Percentiles rank a stretch among this genome's conserved stretches.
These are phyloP conservation scores for Pseudomyrmex concolor DNA, from an alignment of 1,140 invertebrate species.

Conservation along the genomic window DNA sequence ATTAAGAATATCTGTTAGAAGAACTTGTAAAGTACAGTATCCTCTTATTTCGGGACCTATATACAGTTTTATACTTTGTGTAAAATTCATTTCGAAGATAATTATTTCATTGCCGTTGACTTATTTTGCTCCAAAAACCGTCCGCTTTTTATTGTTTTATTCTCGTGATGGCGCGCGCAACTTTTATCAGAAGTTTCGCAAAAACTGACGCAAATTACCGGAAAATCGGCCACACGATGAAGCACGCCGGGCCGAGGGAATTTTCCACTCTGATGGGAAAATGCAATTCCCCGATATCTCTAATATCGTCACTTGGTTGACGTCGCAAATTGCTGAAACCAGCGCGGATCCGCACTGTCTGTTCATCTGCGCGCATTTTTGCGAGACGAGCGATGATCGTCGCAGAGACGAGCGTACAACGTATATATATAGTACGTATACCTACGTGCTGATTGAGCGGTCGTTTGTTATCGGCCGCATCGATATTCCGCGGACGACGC, in stretches of 20 bases:
- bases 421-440: background rate
- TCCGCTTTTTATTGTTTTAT: background rate
- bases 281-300: conserved; percentile 1
- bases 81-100: background rate
- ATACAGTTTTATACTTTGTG: too few species aligned
- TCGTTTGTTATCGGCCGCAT: conserved; percentile 38
- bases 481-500: background rate
- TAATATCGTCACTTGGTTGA: background rate
- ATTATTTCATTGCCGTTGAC: too few species aligned
- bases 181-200: background rate
- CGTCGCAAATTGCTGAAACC: conserved; percentile 6
- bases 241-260: background rate
- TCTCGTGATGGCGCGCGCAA: background rate
- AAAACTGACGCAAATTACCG: background rate
- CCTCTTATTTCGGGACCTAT: too few species aligned
- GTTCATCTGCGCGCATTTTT: background rate
- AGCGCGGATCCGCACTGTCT: background rate
- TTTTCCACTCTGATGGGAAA: conserved; percentile 17
- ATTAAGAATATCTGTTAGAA: too few species aligned
- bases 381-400: background rate
- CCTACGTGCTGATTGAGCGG: conserved; percentile 38
- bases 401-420: background rate
- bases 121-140: background rate
- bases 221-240: background rate
- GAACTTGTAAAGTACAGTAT: too few species aligned